Conservation (phyloP, 30 jellyfish, hydroid and myxozoan species). For the Hydractinia echinata region DNA sequence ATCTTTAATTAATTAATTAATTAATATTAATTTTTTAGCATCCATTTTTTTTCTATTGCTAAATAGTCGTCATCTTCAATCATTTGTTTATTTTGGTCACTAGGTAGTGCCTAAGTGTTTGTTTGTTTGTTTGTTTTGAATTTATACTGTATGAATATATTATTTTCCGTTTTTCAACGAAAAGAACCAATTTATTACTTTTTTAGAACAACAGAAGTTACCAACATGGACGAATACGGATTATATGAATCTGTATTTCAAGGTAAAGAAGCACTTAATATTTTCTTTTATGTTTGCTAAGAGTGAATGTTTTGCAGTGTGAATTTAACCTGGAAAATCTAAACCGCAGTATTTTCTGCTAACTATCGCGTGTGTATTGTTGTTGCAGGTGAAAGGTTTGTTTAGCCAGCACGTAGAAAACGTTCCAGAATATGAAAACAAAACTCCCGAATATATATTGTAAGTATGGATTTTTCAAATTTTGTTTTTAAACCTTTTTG, state of each 20-base stretch:
- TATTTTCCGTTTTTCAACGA: background rate
- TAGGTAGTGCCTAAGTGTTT: no score
- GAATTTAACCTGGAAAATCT: no score
- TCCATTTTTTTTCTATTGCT: no score
- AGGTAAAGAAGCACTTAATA: conserved; percentile 35
- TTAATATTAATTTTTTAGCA: no score
- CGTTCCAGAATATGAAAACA: conserved; percentile 77
- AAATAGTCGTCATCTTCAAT: no score
- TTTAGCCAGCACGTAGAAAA: conserved; percentile 66
- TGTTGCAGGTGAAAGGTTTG: conserved; percentile 66
- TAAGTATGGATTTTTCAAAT: conserved; percentile 21
- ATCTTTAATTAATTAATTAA: no score
- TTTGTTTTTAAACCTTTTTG: no score
- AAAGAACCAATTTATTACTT: background rate
- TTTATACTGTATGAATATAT: background rate
- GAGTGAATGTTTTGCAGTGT: no score
- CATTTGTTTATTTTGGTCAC: no score
- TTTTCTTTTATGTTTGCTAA: no score
- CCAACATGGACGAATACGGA: conserved; percentile 72
- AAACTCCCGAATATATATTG: conserved; percentile 65
- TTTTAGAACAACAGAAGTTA: conserved; percentile 60
- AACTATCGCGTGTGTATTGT: background rate
- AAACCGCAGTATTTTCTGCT: background rate
- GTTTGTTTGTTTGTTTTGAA: no score
- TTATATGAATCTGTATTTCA: conserved; percentile 82